These are phyloP conservation scores for Mirza zaza DNA, from an alignment of 2,113 vertebrate species.

Conservation along the genomic window DNA sequence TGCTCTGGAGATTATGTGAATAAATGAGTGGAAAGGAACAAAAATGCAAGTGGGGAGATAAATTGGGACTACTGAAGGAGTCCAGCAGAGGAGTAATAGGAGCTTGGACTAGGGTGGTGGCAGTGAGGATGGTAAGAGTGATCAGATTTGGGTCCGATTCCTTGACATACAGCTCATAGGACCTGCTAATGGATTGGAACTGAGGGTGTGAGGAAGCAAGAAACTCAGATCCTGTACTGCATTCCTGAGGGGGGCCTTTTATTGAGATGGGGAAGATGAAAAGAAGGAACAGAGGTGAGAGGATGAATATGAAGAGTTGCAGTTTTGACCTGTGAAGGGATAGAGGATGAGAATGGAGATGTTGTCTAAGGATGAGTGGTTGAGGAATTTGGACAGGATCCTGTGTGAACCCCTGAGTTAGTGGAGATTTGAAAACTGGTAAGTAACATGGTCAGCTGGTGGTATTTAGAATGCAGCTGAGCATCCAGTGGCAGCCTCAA, in stretches of 20 bases:
- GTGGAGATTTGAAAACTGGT: neutral
- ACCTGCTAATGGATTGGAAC: neutral
- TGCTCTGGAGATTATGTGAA: neutral
- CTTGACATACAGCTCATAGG: neutral
- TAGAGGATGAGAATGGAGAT: neutral
- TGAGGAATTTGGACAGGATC: neutral
- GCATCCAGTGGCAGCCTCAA: neutral
- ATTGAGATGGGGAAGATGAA: neutral
- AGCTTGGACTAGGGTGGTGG: neutral
- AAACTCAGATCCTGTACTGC: neutral
- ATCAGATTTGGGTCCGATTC: neutral
- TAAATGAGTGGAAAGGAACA: neutral
- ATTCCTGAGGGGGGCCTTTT: neutral
- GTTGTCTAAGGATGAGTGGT: neutral
- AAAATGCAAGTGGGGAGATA: neutral
- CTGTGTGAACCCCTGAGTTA: neutral
- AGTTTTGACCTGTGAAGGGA: neutral
- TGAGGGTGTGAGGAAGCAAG: neutral
- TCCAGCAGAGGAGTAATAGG: neutral
- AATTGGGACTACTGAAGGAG: neutral
- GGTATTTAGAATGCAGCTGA: neutral
- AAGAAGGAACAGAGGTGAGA: neutral
- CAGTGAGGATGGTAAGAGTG: neutral
- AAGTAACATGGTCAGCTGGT: neutral
- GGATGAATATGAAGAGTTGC: neutral